Percentiles rank a stretch among this genome's conserved stretches.
Conservation (phyloP, 2,888 invertebrate species). For the Fabriciana adippe region DNA sequence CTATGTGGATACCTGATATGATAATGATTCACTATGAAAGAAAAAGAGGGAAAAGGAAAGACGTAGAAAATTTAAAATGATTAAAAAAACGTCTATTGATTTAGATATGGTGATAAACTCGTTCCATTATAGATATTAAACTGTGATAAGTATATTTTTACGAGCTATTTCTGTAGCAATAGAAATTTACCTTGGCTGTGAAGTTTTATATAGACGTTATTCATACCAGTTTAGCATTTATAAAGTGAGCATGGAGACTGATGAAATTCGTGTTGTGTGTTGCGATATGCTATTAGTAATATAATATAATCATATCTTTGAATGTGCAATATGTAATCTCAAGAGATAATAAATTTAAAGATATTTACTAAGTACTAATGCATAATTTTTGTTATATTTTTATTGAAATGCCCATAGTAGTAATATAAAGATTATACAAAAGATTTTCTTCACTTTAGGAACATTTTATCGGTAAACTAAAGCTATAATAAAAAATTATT, state of each 20-base stretch:
- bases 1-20: slow-evolving; percentile 84
- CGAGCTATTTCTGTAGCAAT: neutral
- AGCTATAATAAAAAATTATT: slow-evolving; percentile 12
- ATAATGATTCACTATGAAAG: slow-evolving; percentile 61
- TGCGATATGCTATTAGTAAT: slow-evolving; percentile 18
- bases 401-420: neutral
- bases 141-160: slow-evolving; percentile 24
- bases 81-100: neutral
- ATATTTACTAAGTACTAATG: neutral
- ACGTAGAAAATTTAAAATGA: slow-evolving; percentile 51
- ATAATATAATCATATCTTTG: slow-evolving; percentile 5
- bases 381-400: slow-evolving; percentile 5
- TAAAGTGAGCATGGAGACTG: slow-evolving; percentile 17
- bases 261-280: slow-evolving; percentile 7
- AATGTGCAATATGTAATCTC: slow-evolving; percentile 40
- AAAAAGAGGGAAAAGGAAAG: slow-evolving; percentile 52
- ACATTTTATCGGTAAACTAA: neutral
- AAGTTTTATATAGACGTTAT: slow-evolving; percentile 24
- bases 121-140: slow-evolving; percentile 2
- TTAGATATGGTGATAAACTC: too few species aligned
- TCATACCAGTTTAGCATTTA: slow-evolving; percentile 29
- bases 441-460: neutral
- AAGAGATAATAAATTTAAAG: slow-evolving; percentile 40
- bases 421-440: neutral
- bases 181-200: slow-evolving; percentile 36